Evolutionary conservation across 2,888 invertebrate genomes (phyloP), one percentile per base, ranked within the genome.

Genomic region (Chymomyza procnemis): DNA sequence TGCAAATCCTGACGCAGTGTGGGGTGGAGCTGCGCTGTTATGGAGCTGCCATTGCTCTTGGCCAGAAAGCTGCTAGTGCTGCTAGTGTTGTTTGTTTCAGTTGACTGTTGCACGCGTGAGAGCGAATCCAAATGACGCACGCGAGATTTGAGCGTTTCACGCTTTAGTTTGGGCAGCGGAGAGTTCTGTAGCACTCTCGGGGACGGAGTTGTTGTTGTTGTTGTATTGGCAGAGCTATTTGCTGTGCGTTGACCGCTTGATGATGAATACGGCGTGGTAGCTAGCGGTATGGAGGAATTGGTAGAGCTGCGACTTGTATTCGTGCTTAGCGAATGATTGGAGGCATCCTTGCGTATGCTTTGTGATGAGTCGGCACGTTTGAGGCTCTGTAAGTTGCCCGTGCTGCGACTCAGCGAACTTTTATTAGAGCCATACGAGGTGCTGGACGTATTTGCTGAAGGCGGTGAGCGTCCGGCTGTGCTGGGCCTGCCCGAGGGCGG

Each of bases 361-460:
- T 92, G 92, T 85, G 92, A 92, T 58, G 92, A 92, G 78, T 93
- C 92, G 76, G 93, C 92, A 77, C 93, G 91, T 87, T 92, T 92
- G n/a, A 90, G 71, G 72, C 87, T 89, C 67, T 87, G 89, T 41
- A 89, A 73, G 75, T 90, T 91, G 61, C 91, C 90, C 19, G 91
- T 91, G 74, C 91, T 91, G 65, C 89, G 89, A 58, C 90, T 91
- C 12, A 91, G 79, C 64, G 90, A 90, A 14, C 90, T 90, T 71
- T 89, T 89, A 73, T 67, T 73, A 47, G 89, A 90, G 47, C 88
- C 80, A 61, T 84, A 81, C 66, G 90, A 76, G 64, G 79, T 78
- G 54, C 78, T 85, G 5, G 88, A 86, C 57, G 78, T 78, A 59
- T 88, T 81, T 68, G 82, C 79, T 56, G 85, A 85, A 0, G 88